A percentile compares a stretch with the other conserved stretches of the same genome.
Conservation (phyloP, 2,797 vertebrate genomes). For the Esox lucius region DNA sequence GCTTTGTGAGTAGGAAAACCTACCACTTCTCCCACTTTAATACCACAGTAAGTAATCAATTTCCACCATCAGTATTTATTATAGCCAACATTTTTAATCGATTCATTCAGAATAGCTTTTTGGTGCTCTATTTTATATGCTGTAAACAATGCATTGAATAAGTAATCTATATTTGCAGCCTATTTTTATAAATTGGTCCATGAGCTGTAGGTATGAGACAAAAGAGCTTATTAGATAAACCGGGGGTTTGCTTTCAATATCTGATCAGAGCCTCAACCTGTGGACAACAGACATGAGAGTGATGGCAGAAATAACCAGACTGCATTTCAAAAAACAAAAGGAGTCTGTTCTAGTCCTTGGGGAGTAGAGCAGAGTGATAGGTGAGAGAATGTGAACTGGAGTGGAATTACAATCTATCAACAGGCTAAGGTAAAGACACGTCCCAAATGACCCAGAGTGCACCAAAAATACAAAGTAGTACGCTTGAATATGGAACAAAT, state of each 20-base stretch:
- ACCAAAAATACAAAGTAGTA: background rate
- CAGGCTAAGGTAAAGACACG: conserved; percentile 13
- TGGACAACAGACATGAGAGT: conserved; percentile 34
- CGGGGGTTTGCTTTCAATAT: conserved; percentile 25
- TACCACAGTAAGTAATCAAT: too few species aligned
- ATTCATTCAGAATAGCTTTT: background rate
- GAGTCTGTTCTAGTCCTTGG: background rate
- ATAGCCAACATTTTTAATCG: too few species aligned
- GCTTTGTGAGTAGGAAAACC: too few species aligned
- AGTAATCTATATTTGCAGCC: background rate
- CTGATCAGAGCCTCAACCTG: conserved; percentile 27
- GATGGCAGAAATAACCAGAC: conserved; percentile 45
- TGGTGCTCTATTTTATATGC: background rate
- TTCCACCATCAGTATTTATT: too few species aligned
- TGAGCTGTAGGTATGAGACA: background rate
- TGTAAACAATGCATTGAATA: background rate
- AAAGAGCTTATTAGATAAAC: conserved; percentile 13
- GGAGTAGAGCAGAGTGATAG: conserved; percentile 16
- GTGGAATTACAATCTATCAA: conserved; percentile 39
- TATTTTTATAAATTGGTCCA: background rate
- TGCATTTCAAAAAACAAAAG: conserved; percentile 12
- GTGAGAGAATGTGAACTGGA: conserved; percentile 25
- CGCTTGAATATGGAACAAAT: background rate
- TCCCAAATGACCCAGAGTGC: background rate
- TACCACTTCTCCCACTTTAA: too few species aligned